Conservation (phyloP, 2,797 vertebrate genomes). For the Tenualosa ilisha region DNA sequence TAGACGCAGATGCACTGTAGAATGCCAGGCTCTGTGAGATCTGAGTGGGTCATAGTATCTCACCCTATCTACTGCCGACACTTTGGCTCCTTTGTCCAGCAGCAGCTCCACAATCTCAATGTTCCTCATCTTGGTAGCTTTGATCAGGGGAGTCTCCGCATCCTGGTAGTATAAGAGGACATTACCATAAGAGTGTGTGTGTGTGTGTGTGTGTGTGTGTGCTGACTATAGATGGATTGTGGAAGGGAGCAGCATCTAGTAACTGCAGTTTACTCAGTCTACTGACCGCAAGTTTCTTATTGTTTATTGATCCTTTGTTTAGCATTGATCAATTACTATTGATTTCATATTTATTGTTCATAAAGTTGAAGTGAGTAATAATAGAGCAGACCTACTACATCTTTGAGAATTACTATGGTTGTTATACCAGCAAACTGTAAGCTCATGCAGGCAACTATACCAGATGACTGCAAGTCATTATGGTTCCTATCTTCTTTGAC, state of each 20-base stretch:
- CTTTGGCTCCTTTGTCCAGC: conserved; percentile 95
- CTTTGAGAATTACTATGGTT: not conserved
- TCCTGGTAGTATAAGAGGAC: conserved; percentile 73
- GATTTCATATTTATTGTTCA: no score
- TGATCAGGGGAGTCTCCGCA: conserved; percentile 94
- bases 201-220: not conserved
- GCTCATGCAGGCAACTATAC: no score
- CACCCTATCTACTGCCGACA: conserved; percentile 95
- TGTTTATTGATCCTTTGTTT: no score
- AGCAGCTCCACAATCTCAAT: conserved; percentile 96
- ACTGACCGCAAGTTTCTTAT: no score
- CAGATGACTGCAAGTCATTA: not conserved
- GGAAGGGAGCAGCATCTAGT: no score
- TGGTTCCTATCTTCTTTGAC: not conserved
- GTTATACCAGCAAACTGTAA: no score
- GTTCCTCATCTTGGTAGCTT: conserved; percentile 98
- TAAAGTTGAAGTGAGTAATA: not conserved
- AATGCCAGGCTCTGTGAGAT: not conserved
- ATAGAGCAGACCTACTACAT: not conserved
- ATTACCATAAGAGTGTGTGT: not conserved
- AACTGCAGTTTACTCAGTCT: no score
- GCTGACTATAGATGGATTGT: not conserved
- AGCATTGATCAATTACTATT: no score
- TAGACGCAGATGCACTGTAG: not conserved
- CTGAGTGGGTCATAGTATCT: not conserved